phyloP scores from a whole-genome alignment of 1,140 invertebrate species.

The Drosophila mauritiana region DNA sequence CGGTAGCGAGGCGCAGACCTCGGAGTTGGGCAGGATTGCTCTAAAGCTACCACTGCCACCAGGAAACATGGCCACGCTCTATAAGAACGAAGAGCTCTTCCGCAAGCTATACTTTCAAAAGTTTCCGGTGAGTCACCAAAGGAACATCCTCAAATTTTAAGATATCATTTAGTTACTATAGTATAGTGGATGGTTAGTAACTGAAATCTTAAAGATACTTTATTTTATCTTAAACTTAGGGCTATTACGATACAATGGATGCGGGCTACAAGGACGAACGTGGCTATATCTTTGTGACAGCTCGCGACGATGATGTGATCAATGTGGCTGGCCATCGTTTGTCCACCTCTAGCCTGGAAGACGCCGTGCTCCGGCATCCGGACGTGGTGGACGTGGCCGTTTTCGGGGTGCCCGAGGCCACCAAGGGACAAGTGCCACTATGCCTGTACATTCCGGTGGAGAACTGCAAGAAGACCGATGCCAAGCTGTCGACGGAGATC shows the following conservation, averaged over 20 bases:
- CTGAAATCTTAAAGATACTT: not conserved
- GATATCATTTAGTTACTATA: not conserved
- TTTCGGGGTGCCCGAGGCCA: constrained; percentile 93
- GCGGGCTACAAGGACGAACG: constrained; percentile 93
- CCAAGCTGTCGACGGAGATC: constrained; percentile 88
- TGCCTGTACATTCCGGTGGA: constrained; percentile 92
- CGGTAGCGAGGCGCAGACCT: constrained; percentile 87
- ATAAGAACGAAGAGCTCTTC: constrained; percentile 92
- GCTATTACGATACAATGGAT: constrained; percentile 98
- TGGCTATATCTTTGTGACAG: constrained; percentile 94
- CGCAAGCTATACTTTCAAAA: constrained; percentile 92
- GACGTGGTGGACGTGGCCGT: constrained; percentile 94
- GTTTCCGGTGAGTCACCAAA: constrained; percentile 88
- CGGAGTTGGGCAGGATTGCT: constrained; percentile 93
- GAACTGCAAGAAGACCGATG: constrained; percentile 86
- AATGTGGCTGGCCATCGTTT: constrained; percentile 97
- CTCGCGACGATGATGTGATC: constrained; percentile 97
- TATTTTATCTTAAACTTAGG: constrained; percentile 75
- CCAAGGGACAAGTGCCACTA: constrained; percentile 95
- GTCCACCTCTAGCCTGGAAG: constrained; percentile 94
- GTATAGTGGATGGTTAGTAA: not conserved
- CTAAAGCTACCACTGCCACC: constrained; percentile 95
- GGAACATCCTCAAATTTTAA: not conserved
- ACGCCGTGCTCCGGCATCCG: constrained; percentile 93
- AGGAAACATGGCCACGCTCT: constrained; percentile 93